A percentile compares a stretch with the other conserved stretches of the same genome.
Evolutionary conservation across 2,797 vertebrate species (phyloP).

Genomic region (Melanotaenia pygmaea): DNA sequence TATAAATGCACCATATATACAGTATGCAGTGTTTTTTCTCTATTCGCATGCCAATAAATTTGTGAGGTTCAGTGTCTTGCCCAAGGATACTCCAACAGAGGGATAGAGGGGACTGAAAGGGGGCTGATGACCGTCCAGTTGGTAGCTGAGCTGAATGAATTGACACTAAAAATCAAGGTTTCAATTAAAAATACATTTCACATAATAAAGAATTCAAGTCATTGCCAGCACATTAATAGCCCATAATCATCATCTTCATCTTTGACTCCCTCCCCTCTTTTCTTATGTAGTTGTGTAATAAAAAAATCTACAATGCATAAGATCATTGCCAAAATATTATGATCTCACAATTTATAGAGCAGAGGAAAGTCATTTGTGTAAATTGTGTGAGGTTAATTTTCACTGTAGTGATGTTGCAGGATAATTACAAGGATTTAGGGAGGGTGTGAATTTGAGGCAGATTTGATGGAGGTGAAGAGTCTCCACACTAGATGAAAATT

Average conservation of each 20-base stretch:
- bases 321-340: constrained; percentile 8
- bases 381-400: constrained; percentile 6
- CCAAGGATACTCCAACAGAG: no score
- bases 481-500: no score
- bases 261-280: neutral
- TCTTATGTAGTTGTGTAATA: constrained; percentile 5
- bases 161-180: constrained; percentile 15
- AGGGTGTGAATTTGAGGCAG: constrained; percentile 10
- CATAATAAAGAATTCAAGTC: constrained; percentile 51
- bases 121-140: neutral
- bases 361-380: neutral
- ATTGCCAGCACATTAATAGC: constrained; percentile 13
- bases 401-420: constrained; percentile 3
- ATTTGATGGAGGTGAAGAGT: constrained; percentile 8
- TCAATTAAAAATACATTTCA: constrained; percentile 34
- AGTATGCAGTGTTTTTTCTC: no score
- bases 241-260: neutral
- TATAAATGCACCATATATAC: no score
- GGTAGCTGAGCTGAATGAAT: constrained; percentile 11
- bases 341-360: constrained; percentile 2
- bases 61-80: no score
- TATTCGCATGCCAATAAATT: no score
- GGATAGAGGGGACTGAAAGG: no score
- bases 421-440: neutral
- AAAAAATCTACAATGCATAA: constrained; percentile 4